phyloP scores from a whole-genome alignment of 2,113 vertebrate genomes.

The Rissa tridactyla region DNA sequence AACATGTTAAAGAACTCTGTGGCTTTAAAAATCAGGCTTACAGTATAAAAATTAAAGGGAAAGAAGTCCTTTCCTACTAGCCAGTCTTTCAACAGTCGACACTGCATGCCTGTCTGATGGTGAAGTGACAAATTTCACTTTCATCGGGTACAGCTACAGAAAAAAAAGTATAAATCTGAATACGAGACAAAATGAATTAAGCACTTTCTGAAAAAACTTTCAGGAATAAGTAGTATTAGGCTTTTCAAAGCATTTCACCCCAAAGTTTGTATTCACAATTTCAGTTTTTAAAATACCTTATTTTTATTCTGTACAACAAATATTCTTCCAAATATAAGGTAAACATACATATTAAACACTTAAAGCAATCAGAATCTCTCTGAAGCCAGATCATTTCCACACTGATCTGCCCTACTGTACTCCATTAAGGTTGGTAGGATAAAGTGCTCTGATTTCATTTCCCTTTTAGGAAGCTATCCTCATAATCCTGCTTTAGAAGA shows the following conservation, averaged over 20 bases:
- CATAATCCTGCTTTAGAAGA: slow-evolving; percentile 52
- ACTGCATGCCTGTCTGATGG: neutral
- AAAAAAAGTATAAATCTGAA: neutral
- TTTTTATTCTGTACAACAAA: neutral
- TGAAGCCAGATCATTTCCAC: neutral
- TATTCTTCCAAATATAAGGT: neutral
- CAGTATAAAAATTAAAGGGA: neutral
- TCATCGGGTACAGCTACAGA: neutral
- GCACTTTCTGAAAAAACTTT: neutral
- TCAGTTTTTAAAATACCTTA: neutral
- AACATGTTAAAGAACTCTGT: neutral
- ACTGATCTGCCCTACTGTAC: neutral
- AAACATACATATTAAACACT: neutral
- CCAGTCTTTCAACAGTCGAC: neutral
- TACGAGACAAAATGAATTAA: neutral
- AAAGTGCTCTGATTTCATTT: slow-evolving; percentile 48
- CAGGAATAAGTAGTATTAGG: neutral
- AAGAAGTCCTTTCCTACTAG: neutral
- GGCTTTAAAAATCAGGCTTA: neutral
- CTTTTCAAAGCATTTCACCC: neutral
- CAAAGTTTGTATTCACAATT: neutral
- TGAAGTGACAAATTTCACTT: neutral
- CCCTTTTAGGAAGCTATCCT: slow-evolving; percentile 48
- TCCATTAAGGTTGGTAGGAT: slow-evolving; percentile 28
- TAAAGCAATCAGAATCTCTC: neutral